Conservation (phyloP, 2,888 invertebrate species). For the Podotricha telesiphe region DNA sequence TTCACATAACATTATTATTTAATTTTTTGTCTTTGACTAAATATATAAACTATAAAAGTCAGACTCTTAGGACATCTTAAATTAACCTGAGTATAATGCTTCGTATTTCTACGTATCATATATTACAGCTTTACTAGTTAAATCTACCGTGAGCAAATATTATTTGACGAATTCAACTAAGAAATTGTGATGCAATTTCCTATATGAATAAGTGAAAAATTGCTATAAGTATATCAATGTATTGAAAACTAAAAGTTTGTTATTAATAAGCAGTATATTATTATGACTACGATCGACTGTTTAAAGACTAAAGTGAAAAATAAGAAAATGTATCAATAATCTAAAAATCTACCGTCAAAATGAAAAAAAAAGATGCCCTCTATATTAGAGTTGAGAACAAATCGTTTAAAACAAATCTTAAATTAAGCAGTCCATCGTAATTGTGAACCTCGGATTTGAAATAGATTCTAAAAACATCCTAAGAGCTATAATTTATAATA, state of each 20-base stretch:
- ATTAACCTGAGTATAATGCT: slow-evolving; percentile 47
- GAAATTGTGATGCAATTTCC: slow-evolving; percentile 64
- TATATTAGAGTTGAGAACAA: neutral
- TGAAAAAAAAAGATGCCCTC: neutral
- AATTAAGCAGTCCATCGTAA: neutral
- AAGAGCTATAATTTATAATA: neutral
- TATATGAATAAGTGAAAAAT: slow-evolving; percentile 57
- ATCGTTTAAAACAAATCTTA: neutral
- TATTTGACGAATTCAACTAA: slow-evolving; percentile 61
- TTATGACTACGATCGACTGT: slow-evolving; percentile 2
- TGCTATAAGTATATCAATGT: slow-evolving; percentile 52
- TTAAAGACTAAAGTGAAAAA: neutral
- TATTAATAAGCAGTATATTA: slow-evolving; percentile 23
- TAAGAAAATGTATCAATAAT: neutral
- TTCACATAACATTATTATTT: neutral
- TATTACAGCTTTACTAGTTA: slow-evolving; percentile 59
- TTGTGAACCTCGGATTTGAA: slow-evolving; percentile 57
- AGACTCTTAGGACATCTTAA: slow-evolving; percentile 5
- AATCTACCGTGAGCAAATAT: slow-evolving; percentile 53
- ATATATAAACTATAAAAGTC: slow-evolving; percentile 2
- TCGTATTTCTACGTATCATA: slow-evolving; percentile 54
- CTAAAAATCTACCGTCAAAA: neutral
- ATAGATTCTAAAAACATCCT: slow-evolving; percentile 56
- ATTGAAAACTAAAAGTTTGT: slow-evolving; percentile 50
- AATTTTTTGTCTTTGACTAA: neutral